A percentile compares a stretch with the other conserved stretches of the same genome.
These are phyloP conservation scores for Amazona guildingii DNA, from an alignment of 2,113 vertebrate species.

Conservation along the genomic window DNA sequence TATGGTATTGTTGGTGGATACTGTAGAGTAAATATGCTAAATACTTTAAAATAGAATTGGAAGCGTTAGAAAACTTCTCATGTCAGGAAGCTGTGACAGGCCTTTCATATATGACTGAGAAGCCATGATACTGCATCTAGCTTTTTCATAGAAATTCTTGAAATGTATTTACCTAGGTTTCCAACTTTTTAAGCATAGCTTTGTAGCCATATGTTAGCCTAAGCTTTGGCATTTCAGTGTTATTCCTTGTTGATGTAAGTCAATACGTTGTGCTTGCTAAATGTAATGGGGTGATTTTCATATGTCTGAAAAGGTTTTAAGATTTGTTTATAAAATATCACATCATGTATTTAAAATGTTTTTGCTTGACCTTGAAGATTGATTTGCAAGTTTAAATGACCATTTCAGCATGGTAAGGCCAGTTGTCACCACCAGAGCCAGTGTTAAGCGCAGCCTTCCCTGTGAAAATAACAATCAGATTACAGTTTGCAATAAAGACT, in stretches of 20 bases:
- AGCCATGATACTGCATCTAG: not conserved
- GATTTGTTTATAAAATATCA: not conserved
- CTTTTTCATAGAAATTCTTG: not conserved
- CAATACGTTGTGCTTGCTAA: not conserved
- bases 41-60: not conserved
- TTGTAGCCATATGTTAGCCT: not conserved
- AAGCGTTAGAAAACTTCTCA: not conserved
- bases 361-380: not conserved
- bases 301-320: not conserved
- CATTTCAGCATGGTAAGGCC: not conserved
- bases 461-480: not conserved
- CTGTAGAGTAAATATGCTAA: not conserved
- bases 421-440: not conserved
- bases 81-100: not conserved
- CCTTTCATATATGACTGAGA: not conserved
- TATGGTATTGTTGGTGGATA: not conserved
- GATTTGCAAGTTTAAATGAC: not conserved
- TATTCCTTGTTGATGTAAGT: not conserved
- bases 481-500: not conserved
- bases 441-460: not conserved
- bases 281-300: not conserved
- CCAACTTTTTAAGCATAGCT: not conserved
- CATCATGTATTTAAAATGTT: not conserved
- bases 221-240: not conserved
- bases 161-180: not conserved